A percentile compares a stretch with the other conserved stretches of the same genome.
Conservation (phyloP, 1,140 invertebrate species). For the Drosophila parabipectinata region DNA sequence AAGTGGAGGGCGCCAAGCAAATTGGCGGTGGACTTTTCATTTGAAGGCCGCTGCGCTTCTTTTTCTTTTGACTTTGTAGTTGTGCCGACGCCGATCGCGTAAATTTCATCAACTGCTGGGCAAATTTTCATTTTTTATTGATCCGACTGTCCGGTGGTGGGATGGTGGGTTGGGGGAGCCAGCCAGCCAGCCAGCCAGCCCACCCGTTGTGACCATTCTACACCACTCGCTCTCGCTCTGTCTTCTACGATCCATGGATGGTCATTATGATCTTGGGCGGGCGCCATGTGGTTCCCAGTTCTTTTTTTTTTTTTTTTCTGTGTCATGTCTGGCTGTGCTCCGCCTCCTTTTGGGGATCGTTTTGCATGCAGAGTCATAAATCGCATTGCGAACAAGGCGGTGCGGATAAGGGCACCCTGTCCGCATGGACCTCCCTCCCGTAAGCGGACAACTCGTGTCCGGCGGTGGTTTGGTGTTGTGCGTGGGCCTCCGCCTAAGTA, state of each 20-base stretch:
- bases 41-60: slow-evolving; percentile 37
- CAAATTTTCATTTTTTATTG: slow-evolving; percentile 69
- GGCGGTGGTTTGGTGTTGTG: slow-evolving; percentile 14
- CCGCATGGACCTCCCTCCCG: background rate
- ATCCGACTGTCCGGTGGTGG: slow-evolving; percentile 33
- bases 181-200: slow-evolving; percentile 11
- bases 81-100: slow-evolving; percentile 77
- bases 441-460: slow-evolving; percentile 13
- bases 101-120: slow-evolving; percentile 81
- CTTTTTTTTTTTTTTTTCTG: slow-evolving; percentile 16
- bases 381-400: slow-evolving; percentile 66
- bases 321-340: slow-evolving; percentile 22
- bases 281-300: slow-evolving; percentile 62
- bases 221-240: background rate
- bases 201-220: slow-evolving; percentile 54
- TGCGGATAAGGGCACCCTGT: slow-evolving; percentile 57
- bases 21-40: slow-evolving; percentile 64
- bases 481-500: slow-evolving; percentile 74
- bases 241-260: background rate
- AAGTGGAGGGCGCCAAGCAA: slow-evolving; percentile 51
- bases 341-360: slow-evolving; percentile 11
- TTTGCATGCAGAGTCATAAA: slow-evolving; percentile 81
- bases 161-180: too few species aligned
- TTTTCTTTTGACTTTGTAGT: slow-evolving; percentile 59
- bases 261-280: slow-evolving; percentile 55